Conservation (phyloP, 1,140 invertebrate species). For the Muscidifurax raptorellus region DNA sequence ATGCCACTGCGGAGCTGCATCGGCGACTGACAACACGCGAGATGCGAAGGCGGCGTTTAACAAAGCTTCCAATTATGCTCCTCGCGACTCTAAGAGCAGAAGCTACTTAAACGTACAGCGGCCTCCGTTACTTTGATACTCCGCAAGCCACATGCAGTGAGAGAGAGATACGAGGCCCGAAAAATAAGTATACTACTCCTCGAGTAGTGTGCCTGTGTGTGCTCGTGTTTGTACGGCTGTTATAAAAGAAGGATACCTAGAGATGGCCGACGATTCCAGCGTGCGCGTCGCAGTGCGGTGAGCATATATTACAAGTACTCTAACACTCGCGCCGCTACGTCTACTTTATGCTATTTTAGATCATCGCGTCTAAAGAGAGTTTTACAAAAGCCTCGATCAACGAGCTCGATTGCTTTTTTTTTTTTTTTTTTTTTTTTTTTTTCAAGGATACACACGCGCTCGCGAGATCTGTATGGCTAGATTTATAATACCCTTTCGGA, state of each 20-base stretch:
- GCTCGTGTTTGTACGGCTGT: not conserved
- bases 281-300: conserved; percentile 73
- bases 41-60: not conserved
- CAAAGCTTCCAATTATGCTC: not conserved
- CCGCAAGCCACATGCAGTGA: too few relatives aligned
- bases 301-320: conserved; percentile 54
- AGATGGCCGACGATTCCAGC: conserved; percentile 72
- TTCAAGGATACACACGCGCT: not conserved
- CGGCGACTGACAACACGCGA: not conserved
- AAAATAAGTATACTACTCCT: not conserved
- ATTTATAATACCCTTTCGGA: not conserved
- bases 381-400: not conserved
- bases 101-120: not conserved
- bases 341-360: conserved; percentile 22
- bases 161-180: not conserved
- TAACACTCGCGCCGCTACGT: too few relatives aligned
- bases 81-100: not conserved
- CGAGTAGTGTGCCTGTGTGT: not conserved
- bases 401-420: not conserved
- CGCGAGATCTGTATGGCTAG: not conserved
- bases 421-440: not conserved
- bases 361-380: not conserved
- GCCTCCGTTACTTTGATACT: too few relatives aligned
- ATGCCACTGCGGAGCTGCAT: not conserved
- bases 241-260: conserved; percentile 43